Percentiles rank a stretch among this genome's conserved stretches.
Evolutionary conservation across 2,888 invertebrate species (phyloP).

Genomic region (Drosophila lutescens): DNA sequence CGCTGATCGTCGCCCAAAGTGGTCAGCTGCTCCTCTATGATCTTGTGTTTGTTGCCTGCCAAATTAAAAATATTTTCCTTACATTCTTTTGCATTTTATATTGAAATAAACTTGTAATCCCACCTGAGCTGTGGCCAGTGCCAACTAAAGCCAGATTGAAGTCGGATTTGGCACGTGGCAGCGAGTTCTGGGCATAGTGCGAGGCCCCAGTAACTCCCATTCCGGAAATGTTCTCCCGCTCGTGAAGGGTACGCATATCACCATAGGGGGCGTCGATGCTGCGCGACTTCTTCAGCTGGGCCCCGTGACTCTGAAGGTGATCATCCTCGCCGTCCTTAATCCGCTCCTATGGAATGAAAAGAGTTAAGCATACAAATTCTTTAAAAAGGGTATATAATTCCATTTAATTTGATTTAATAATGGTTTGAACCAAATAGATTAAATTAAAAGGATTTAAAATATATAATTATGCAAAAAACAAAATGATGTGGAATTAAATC

Average conservation of each 20-base stretch:
- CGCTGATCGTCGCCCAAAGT: conserved; percentile 73
- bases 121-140: conserved; percentile 54
- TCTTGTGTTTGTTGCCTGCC: conserved; percentile 69
- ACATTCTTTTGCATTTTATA: too few relatives aligned
- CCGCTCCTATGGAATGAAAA: conserved; percentile 70
- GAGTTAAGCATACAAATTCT: too few relatives aligned
- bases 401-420: too few relatives aligned
- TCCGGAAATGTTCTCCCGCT: conserved; percentile 71
- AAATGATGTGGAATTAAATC: too few relatives aligned
- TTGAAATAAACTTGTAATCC: neutral
- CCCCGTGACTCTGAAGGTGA: conserved; percentile 80
- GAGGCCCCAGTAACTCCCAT: conserved; percentile 63
- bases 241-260: conserved; percentile 89
- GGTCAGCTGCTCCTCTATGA: conserved; percentile 59
- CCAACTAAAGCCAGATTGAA: conserved; percentile 88
- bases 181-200: conserved; percentile 84
- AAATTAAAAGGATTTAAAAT: too few relatives aligned
- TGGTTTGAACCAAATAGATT: too few relatives aligned
- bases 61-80: too few relatives aligned
- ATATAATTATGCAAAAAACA: too few relatives aligned
- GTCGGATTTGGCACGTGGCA: conserved; percentile 93
- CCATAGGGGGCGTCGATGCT: conserved; percentile 95
- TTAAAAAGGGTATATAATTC: too few relatives aligned
- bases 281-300: conserved; percentile 93
- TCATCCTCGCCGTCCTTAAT: conserved; percentile 86